Conservation (phyloP, 2,113 vertebrate genomes). For the Ibidorhyncha struthersii region DNA sequence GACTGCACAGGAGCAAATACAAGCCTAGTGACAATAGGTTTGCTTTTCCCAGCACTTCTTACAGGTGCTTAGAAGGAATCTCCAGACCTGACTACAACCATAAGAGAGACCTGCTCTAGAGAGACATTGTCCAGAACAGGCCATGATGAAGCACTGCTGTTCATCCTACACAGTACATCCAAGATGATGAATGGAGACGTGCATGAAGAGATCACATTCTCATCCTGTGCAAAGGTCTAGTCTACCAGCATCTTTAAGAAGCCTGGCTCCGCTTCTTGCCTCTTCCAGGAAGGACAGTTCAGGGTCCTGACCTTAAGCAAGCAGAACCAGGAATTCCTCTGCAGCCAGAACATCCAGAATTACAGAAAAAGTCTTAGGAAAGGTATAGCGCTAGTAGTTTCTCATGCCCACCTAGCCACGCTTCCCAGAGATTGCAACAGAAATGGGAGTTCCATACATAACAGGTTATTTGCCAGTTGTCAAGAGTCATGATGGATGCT, state of each 20-base stretch:
- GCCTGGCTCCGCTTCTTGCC: not conserved
- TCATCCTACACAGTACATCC: not conserved
- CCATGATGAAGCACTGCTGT: not conserved
- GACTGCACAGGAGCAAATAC: not conserved
- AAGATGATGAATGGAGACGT: not conserved
- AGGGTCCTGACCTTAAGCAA: not conserved
- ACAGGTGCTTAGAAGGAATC: not conserved
- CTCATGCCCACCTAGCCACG: not conserved
- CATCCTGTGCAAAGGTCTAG: not conserved
- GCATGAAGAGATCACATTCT: not conserved
- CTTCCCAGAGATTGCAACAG: not conserved
- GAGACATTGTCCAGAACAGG: not conserved
- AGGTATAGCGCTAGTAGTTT: not conserved
- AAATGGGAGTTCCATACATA: not conserved
- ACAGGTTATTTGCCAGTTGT: not conserved
- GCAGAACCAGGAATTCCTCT: not conserved
- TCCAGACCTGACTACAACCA: slow-evolving; percentile 69
- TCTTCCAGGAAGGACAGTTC: not conserved
- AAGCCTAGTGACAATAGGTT: not conserved
- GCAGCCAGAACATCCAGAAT: not conserved
- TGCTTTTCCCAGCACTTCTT: not conserved
- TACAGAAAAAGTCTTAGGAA: not conserved
- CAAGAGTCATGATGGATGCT: not conserved
- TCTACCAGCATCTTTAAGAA: not conserved
- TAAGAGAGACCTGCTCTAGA: not conserved